Evolutionary conservation across 2,888 invertebrate genomes (phyloP).

Genomic region (Enchytraeus crypticus): DNA sequence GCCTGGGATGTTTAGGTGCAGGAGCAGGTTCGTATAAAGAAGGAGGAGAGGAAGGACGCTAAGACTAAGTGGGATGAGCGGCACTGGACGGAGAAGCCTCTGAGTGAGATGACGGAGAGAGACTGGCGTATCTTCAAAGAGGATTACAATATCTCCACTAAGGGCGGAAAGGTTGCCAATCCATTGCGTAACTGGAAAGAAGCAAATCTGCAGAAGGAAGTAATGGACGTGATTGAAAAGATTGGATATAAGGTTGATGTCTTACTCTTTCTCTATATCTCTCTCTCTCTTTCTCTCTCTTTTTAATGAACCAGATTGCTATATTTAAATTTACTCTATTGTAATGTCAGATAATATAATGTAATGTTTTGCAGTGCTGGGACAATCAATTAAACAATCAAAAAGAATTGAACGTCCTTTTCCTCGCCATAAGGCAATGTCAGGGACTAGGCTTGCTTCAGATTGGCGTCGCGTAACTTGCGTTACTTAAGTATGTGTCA

Average conservation of each 20-base stretch:
- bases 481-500: too few species aligned
- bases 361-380: too few species aligned
- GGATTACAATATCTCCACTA: conserved; percentile 96
- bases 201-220: conserved; percentile 72
- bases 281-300: too few species aligned
- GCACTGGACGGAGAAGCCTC: conserved; percentile 93
- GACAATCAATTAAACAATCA: too few species aligned
- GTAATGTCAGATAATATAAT: too few species aligned
- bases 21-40: conserved; percentile 61
- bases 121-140: conserved; percentile 99
- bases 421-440: too few species aligned
- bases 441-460: too few species aligned
- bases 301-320: too few species aligned
- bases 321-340: too few species aligned
- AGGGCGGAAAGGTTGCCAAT: conserved; percentile 92
- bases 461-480: too few species aligned
- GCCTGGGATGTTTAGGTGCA: conserved; percentile 61
- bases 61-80: conserved; percentile 98
- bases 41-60: conserved; percentile 87
- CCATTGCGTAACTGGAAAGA: conserved; percentile 93
- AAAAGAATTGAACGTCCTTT: too few species aligned
- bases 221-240: conserved; percentile 83
- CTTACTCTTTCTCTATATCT: too few species aligned
- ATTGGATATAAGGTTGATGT: conserved; percentile 72
- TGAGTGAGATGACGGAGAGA: conserved; percentile 92